Base-by-base conservation (phyloP, 2,797 vertebrate genomes). In the Okamejei kenojei region DNA sequence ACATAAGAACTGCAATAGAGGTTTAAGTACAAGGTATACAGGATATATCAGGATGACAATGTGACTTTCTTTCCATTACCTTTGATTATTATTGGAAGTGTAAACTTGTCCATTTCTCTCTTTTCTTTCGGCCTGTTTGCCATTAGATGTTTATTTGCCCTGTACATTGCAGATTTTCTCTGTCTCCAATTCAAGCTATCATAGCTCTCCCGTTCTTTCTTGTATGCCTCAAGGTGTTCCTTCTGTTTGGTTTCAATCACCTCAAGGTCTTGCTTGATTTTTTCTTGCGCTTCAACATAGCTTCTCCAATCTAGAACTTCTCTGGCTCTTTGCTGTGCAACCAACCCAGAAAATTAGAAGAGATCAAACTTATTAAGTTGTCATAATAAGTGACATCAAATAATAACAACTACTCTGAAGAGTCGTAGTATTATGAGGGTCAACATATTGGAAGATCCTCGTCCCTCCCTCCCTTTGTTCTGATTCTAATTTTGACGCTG, bases 271-370 rank as follows among this genome's bases (percentile, higher is more conserved):
- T 96, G 95, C 94, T 96, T 94, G 93, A 96, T 94, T 95, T 94
- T 97, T 94, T 96, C 96, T 94, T 97, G 96, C 93, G 97, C 96
- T 93, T 97, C 97, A 92, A 94, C 93, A 0, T 96, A 96, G 4
- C 26, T 95, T 93, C 99, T 96, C 98, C 98, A 99, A n/a, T 97
- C 95, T 94, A 98, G 94, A 94, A 98, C 98, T 96, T 99, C 98
- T 80, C 95, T 96, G 0, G 98, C 99, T 93, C 97, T 97, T 95
- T 97, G 96, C 98, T 98, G 94, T 68, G 91, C 61, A 93, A 7
- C 93, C 45, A 15, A 79, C 15, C 29, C 80, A 1, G 15, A 7
- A 38, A 92, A 45, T 54, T 92, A 76, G 23, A 73, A 92, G 58
- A 92, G 23, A 91, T 7, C 23, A 61, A 84, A 84, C 29, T 13